Conservation (phyloP, 2,888 invertebrate genomes). For the Drosophila heteroneura region DNA sequence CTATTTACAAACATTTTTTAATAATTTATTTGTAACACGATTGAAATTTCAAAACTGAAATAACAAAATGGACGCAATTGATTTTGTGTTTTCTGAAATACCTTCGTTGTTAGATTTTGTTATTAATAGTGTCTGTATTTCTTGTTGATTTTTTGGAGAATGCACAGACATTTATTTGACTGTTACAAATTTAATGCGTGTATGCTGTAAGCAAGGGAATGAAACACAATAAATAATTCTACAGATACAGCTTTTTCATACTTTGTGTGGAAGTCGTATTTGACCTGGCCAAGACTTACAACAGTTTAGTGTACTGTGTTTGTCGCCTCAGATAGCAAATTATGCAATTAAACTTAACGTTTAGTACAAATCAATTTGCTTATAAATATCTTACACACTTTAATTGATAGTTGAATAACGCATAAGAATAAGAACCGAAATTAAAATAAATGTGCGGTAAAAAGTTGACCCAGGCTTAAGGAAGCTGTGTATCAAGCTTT, state of each 20-base stretch:
- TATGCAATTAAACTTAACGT: background rate
- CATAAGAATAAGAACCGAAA: constrained; percentile 9
- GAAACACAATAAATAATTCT: background rate
- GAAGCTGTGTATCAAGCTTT: constrained; percentile 26
- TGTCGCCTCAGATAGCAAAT: background rate
- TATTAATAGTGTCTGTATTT: background rate
- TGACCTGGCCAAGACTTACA: background rate
- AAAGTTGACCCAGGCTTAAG: constrained; percentile 32
- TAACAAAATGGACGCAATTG: background rate
- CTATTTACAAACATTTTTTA: constrained; percentile 30
- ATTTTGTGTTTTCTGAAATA: background rate
- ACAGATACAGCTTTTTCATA: background rate
- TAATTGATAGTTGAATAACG: constrained; percentile 29
- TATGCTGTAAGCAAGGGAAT: background rate
- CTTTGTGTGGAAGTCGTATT: background rate
- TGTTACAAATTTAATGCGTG: background rate
- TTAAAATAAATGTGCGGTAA: constrained; percentile 10
- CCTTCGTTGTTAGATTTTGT: background rate
- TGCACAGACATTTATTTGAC: background rate
- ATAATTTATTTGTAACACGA: constrained; percentile 10
- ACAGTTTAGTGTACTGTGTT: background rate
- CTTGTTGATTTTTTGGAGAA: background rate
- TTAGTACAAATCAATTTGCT: background rate
- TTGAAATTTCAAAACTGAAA: background rate
- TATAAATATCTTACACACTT: constrained; percentile 8